Percentiles rank a stretch among this genome's conserved stretches.
Evolutionary conservation across 2,888 invertebrate species (phyloP).

Genomic region (Oscheius sp.): DNA sequence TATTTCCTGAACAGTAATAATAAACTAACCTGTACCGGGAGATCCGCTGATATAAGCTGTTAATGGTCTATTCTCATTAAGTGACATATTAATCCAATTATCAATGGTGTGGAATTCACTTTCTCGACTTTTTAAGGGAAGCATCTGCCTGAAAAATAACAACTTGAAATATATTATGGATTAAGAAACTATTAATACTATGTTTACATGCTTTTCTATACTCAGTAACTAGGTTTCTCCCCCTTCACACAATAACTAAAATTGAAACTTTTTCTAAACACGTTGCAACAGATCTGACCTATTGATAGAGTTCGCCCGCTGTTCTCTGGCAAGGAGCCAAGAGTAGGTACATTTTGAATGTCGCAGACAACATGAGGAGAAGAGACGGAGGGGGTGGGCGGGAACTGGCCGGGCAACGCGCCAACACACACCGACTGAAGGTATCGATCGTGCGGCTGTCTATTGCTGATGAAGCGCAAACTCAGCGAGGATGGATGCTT

Average conservation of each 20-base stretch:
- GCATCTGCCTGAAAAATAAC: neutral
- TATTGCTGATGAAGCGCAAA: constrained; percentile 39
- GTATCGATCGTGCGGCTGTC: constrained; percentile 33
- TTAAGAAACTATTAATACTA: no score
- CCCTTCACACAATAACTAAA: no score
- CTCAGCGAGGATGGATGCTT: constrained; percentile 34
- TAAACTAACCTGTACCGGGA: constrained; percentile 90
- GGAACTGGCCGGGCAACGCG: constrained; percentile 44
- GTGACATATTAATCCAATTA: constrained; percentile 80
- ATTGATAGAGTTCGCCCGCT: neutral
- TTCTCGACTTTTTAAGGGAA: constrained; percentile 80
- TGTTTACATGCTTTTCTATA: no score
- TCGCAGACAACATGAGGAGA: constrained; percentile 17
- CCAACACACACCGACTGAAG: constrained; percentile 44
- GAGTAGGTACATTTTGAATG: constrained; percentile 21
- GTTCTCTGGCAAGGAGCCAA: constrained; percentile 25
- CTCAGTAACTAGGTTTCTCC: no score
- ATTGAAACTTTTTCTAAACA: neutral
- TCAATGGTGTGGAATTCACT: constrained; percentile 82
- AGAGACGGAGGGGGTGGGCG: constrained; percentile 39
- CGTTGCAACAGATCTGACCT: constrained; percentile 9
- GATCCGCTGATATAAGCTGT: constrained; percentile 94
- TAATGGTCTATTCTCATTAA: constrained; percentile 81
- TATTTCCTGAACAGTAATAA: constrained; percentile 76
- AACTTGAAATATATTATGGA: no score